Evolutionary conservation across 2,113 vertebrate species (phyloP).

Genomic region (Crotalus helleri): DNA sequence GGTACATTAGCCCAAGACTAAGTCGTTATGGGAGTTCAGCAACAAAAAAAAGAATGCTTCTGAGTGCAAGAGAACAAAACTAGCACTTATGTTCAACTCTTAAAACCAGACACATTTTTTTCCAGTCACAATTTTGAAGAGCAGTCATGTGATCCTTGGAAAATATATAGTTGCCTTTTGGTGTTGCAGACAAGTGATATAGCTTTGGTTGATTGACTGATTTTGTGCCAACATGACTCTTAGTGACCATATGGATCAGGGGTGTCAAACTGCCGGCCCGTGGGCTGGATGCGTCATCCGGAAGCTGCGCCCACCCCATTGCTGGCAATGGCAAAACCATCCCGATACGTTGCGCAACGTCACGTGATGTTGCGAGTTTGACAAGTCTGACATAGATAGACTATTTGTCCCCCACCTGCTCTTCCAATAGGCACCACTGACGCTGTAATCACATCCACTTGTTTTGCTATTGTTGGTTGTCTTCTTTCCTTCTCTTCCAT

Average conservation of each 20-base stretch:
- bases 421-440: background rate
- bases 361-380: accelerated
- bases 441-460: background rate
- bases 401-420: background rate
- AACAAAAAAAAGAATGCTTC: background rate
- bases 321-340: too few species aligned
- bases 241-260: background rate
- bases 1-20: background rate
- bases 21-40: background rate
- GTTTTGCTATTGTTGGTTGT: background rate
- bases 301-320: too few species aligned
- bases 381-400: background rate
- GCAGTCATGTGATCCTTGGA: background rate
- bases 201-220: background rate
- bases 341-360: too few species aligned
- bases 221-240: background rate
- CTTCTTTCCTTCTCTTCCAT: background rate
- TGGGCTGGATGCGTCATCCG: too few species aligned
- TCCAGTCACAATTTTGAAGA: background rate
- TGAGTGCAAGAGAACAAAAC: background rate
- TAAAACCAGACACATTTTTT: background rate
- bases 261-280: too few species aligned
- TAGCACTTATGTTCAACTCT: background rate
- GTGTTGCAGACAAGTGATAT: background rate
- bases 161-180: background rate